Conservation (phyloP, 2,113 vertebrate species). For the Isurus oxyrinchus region DNA sequence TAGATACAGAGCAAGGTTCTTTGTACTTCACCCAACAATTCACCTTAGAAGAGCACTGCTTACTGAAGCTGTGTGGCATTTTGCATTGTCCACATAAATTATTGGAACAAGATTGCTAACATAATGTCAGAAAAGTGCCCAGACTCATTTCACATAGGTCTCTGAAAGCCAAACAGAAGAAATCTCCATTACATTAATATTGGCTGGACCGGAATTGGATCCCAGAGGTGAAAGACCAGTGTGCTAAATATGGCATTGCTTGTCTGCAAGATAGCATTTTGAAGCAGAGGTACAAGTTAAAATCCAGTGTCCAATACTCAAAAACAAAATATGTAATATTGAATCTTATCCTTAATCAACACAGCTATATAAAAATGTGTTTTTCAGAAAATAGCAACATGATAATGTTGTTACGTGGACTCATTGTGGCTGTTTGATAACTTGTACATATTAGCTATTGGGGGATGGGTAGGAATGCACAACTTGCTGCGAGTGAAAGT, state of each 20-base stretch:
- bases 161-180: neutral
- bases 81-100: neutral
- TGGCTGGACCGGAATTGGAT: neutral
- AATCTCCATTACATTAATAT: neutral
- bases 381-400: neutral
- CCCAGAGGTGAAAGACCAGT: neutral
- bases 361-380: neutral
- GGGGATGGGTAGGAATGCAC: neutral
- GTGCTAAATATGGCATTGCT: neutral
- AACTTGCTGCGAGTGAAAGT: neutral
- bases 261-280: neutral
- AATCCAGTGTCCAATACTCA: neutral
- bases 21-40: neutral
- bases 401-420: neutral
- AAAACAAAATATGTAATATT: too few relatives aligned
- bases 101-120: neutral
- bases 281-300: neutral
- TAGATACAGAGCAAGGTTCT: neutral
- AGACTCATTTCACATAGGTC: neutral
- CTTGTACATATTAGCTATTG: neutral
- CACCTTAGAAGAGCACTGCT: neutral
- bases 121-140: neutral
- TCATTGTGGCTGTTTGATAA: neutral
- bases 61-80: neutral
- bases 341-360: neutral